phyloP scores from a whole-genome alignment of 2,888 invertebrate species.

The Melanargia galathea region DNA sequence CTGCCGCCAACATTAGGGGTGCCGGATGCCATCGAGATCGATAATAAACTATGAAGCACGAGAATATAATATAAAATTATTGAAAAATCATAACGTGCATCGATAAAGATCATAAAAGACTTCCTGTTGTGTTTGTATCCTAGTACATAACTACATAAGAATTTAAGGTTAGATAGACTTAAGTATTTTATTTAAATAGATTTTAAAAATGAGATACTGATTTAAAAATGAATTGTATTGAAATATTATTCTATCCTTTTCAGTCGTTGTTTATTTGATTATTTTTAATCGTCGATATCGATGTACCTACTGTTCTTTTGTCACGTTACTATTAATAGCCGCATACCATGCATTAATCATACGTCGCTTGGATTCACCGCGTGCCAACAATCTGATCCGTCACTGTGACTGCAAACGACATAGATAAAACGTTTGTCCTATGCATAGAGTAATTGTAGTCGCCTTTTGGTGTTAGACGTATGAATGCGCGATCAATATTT shows the following conservation, averaged over 20 bases:
- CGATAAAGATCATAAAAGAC: too few relatives aligned
- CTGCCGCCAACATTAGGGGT: conserved; percentile 36
- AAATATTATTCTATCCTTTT: not conserved
- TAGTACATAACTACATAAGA: too few relatives aligned
- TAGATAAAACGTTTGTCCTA: not conserved
- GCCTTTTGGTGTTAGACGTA: too few relatives aligned
- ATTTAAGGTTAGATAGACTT: too few relatives aligned
- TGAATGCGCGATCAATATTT: too few relatives aligned
- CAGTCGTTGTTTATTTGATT: not conserved
- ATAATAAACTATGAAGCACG: not conserved
- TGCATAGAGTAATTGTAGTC: not conserved
- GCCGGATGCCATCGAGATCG: conserved; percentile 28
- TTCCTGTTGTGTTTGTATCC: not conserved
- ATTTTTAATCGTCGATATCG: conserved; percentile 28
- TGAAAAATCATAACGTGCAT: too few relatives aligned
- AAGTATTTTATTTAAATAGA: too few relatives aligned
- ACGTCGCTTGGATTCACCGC: conserved; percentile 47
- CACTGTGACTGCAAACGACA: conserved; percentile 6
- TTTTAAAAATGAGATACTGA: too few relatives aligned
- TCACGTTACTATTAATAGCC: conserved; percentile 29
- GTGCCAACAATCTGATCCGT: conserved; percentile 41
- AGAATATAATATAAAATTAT: too few relatives aligned
- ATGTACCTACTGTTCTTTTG: not conserved
- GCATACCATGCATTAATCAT: conserved; percentile 45
- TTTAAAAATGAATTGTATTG: too few relatives aligned